Evolutionary conservation across 2,888 invertebrate species (phyloP), one percentile per base, ranked within the genome.

Genomic region (Eilema caniola): DNA sequence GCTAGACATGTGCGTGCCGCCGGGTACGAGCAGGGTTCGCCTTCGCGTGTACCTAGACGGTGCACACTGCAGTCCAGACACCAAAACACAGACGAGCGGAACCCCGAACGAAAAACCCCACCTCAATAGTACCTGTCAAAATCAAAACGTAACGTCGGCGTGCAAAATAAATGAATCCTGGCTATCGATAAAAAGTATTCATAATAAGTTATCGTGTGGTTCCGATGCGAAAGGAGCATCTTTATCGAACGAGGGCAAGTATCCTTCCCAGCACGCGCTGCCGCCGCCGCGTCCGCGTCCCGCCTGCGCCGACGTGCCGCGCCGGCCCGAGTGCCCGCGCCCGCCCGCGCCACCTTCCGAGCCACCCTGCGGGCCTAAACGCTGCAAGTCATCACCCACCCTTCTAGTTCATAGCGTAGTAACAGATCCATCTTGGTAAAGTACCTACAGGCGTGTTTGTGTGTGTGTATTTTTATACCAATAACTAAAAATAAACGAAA

Each of bases 171-270:
- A 53, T 4, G 76, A 75, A 24, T 75, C 84, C 0, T 86, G 86
- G 85, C 70, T 85, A 10, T 79, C 83, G 0, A 76, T 84, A 10
- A 82, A 81, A 60, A 78, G 78, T 11, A 73, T 85, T 12, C 81
- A 83, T 59, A 80, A 81, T 41, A 84, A 81, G 60, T 63, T 80
- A 11, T 69, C 77, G 0, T 74, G 77, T 3, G 20, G 20, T 3
- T 24, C 41, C n/a, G n/a, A 60, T n/a, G 20, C 24, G 24, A 41
- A 41, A 41, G 14, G 1, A 7, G 8, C 41, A 12, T 24, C 57
- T 33, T 12, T 7, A 20, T 10, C 65, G 5, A 33, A 57, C 10
- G 33, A 14, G 16, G 24, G 7, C 1, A 14, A 2, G 24, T 37
- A 23, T 23, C 41, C 41, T 5, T 12, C n/a, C 3, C 10, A 11